These are phyloP conservation scores for Siphonodentalium dalli DNA, from an alignment of 2,888 invertebrate species.

Conservation along the genomic window DNA sequence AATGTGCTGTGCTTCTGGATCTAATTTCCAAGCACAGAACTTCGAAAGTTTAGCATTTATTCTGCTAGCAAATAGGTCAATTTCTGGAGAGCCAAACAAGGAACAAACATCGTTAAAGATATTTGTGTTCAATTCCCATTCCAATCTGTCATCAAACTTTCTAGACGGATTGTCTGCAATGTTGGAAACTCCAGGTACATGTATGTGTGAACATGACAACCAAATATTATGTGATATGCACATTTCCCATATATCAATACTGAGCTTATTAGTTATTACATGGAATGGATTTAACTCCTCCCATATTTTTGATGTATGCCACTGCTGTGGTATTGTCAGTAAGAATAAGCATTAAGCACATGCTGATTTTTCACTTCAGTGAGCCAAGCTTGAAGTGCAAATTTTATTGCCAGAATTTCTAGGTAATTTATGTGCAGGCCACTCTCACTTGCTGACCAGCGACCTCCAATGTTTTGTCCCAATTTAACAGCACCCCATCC, in stretches of 20 bases:
- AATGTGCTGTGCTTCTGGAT: constrained; percentile 5
- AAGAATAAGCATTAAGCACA: constrained; percentile 11
- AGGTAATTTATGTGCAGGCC: constrained; percentile 21
- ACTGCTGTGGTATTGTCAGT: constrained; percentile 22
- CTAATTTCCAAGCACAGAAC: constrained; percentile 18
- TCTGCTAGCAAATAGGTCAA: constrained; percentile 18
- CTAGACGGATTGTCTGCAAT: too few relatives aligned
- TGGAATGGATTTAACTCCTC: not conserved
- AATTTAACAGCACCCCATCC: too few relatives aligned
- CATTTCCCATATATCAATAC: constrained; percentile 8
- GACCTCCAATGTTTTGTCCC: too few relatives aligned
- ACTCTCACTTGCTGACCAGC: constrained; percentile 18
- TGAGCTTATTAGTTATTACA: constrained; percentile 5
- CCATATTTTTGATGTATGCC: constrained; percentile 19
- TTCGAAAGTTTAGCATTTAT: constrained; percentile 5
- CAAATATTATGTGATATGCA: constrained; percentile 7
- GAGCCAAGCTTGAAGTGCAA: constrained; percentile 14
- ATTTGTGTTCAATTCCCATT: too few relatives aligned
- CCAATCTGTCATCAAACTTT: too few relatives aligned
- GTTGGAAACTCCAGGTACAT: constrained; percentile 3
- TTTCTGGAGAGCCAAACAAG: constrained; percentile 1
- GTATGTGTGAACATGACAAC: constrained; percentile 12
- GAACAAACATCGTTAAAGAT: constrained; percentile 2
- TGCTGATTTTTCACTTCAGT: constrained; percentile 7
- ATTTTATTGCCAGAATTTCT: constrained; percentile 17